phyloP scores from a whole-genome alignment of 1,140 invertebrate species.

The Penaeus chinensis region DNA sequence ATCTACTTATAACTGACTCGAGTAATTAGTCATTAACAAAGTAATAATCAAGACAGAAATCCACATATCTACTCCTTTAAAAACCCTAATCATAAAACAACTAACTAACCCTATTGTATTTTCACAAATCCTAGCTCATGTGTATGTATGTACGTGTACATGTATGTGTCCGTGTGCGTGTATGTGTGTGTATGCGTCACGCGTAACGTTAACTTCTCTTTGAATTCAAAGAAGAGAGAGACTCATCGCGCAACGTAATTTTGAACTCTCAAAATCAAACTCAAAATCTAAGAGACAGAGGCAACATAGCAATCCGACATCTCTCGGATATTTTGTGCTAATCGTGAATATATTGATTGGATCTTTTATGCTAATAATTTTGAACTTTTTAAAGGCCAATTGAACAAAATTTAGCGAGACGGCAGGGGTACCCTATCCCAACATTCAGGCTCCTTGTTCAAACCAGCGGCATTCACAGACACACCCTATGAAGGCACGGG shows the following conservation, averaged over 20 bases:
- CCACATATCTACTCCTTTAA: too few relatives aligned
- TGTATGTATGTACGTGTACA: slow-evolving; percentile 45
- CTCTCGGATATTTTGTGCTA: too few relatives aligned
- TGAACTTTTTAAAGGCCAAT: slow-evolving; percentile 34
- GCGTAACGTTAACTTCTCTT: not conserved
- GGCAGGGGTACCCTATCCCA: slow-evolving; percentile 96
- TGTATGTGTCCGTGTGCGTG: slow-evolving; percentile 27
- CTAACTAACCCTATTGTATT: too few relatives aligned
- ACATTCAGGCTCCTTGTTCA: slow-evolving; percentile 84
- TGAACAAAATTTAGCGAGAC: slow-evolving; percentile 65
- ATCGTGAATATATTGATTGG: too few relatives aligned
- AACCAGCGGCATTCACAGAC: slow-evolving; percentile 51
- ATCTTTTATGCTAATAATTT: not conserved
- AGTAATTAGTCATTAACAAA: slow-evolving; percentile 43
- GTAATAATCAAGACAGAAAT: not conserved
- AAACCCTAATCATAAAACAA: too few relatives aligned
- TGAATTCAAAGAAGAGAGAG: not conserved
- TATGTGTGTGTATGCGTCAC: slow-evolving; percentile 9
- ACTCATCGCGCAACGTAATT: too few relatives aligned
- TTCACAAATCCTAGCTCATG: not conserved
- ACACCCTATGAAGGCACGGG: slow-evolving; percentile 14
- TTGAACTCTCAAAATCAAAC: not conserved
- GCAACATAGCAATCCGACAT: not conserved
- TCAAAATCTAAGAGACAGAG: not conserved
- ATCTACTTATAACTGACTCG: slow-evolving; percentile 41